A percentile compares a stretch with the other conserved stretches of the same genome.
These are phyloP conservation scores for Xiphorhynchus elegans DNA, from an alignment of 2,113 vertebrate species.

Conservation along the genomic window DNA sequence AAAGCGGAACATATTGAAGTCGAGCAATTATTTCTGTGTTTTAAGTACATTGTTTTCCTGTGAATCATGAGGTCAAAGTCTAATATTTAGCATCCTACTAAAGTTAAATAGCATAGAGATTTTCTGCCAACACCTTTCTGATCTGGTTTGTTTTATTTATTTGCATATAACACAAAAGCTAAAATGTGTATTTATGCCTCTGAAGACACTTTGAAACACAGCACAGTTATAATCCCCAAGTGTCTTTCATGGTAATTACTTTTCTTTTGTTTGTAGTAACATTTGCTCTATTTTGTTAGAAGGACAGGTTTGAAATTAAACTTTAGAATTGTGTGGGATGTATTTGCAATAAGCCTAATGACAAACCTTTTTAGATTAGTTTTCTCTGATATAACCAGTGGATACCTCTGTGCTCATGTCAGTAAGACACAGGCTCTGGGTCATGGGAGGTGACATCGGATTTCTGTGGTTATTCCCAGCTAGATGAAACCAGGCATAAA, in stretches of 20 bases:
- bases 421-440: neutral
- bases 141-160: neutral
- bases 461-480: neutral
- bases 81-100: neutral
- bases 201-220: neutral
- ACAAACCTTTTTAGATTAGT: neutral
- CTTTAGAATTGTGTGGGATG: neutral
- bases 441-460: neutral
- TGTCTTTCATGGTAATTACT: neutral
- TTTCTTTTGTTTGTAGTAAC: neutral
- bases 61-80: neutral
- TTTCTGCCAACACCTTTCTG: neutral
- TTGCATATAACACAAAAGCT: neutral
- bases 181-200: neutral
- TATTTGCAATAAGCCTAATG: neutral
- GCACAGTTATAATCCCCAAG: neutral
- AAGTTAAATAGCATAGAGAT: neutral
- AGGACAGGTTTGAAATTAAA: neutral
- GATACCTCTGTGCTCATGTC: neutral
- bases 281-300: neutral
- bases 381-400: neutral
- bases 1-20: neutral
- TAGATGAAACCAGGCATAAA: neutral
- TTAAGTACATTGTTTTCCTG: neutral
- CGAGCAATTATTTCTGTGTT: conserved; percentile 8